Conservation (phyloP, 2,113 vertebrate species). For the Forbesichthys agassizii region DNA sequence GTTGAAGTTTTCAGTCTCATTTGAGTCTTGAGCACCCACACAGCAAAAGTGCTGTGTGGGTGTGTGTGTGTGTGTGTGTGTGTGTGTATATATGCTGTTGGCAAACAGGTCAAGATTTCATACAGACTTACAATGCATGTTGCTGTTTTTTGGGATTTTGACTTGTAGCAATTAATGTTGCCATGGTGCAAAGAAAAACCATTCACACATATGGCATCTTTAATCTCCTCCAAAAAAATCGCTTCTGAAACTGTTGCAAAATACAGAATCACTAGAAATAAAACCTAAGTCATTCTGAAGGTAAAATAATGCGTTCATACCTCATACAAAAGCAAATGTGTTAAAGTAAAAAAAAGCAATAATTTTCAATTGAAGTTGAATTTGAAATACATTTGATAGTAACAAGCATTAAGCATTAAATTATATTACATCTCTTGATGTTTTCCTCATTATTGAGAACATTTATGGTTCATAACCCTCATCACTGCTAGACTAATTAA, state of each 20-base stretch:
- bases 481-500: background rate
- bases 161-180: conserved; percentile 31
- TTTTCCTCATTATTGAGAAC: background rate
- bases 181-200: conserved; percentile 36
- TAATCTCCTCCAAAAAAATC: background rate
- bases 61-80: background rate
- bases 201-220: conserved; percentile 12
- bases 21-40: conserved; percentile 9
- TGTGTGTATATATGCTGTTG: background rate
- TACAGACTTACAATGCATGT: background rate
- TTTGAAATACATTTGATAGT: background rate
- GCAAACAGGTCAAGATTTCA: conserved; percentile 10
- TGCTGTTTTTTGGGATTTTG: background rate
- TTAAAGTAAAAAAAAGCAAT: background rate
- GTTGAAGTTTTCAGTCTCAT: conserved; percentile 2
- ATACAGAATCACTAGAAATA: background rate
- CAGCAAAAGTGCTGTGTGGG: background rate
- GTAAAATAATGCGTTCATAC: background rate
- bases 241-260: background rate
- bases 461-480: background rate
- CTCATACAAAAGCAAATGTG: background rate
- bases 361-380: background rate
- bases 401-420: background rate
- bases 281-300: background rate
- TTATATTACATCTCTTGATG: too few species aligned